These are phyloP conservation scores for Campoletis raptor DNA, from an alignment of 2,888 invertebrate genomes.

Conservation along the genomic window DNA sequence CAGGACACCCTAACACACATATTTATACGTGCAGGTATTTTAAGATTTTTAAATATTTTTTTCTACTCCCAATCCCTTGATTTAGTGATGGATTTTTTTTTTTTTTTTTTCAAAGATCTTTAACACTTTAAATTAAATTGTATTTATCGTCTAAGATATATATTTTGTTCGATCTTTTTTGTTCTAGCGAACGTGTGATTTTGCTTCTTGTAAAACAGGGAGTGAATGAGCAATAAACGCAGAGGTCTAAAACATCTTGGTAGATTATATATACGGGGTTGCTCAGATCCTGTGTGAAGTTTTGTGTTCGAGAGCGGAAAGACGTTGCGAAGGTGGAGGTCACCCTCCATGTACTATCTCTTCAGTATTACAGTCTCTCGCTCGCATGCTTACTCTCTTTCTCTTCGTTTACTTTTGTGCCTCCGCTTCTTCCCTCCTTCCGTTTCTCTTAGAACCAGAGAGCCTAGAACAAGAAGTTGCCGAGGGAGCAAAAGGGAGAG, in stretches of 20 bases:
- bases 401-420: neutral
- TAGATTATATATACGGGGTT: neutral
- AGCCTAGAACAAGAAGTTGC: neutral
- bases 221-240: constrained; percentile 50
- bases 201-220: constrained; percentile 18
- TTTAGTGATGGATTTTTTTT: neutral
- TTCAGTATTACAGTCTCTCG: constrained; percentile 25
- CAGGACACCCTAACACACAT: constrained; percentile 25
- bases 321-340: constrained; percentile 24
- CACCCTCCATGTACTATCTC: constrained; percentile 28
- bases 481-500: neutral
- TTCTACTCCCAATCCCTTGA: neutral
- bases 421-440: neutral
- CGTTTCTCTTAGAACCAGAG: neutral
- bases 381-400: neutral
- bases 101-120: neutral
- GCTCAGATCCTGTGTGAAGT: constrained; percentile 43
- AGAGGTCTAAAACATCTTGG: constrained; percentile 3
- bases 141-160: too few species aligned
- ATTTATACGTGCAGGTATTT: neutral
- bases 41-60: neutral
- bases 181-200: neutral
- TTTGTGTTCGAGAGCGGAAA: constrained; percentile 32
- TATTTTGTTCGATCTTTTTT: neutral
- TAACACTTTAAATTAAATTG: too few species aligned